Base-by-base conservation (phyloP, 2,888 invertebrate genomes). In the Ormyrus labotus region DNA sequence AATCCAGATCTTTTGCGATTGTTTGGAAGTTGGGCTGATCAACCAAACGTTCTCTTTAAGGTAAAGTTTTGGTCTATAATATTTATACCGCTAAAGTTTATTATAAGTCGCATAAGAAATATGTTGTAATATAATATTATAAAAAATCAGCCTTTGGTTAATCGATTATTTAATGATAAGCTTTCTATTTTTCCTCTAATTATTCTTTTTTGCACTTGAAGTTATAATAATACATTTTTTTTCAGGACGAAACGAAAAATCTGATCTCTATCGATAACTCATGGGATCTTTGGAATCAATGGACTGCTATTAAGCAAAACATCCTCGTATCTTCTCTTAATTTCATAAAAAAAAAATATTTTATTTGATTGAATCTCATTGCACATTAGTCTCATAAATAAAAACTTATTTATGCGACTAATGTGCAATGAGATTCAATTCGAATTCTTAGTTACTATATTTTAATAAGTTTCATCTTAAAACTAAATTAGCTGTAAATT, bases 1-100 rank as follows among this genome's bases (percentile, higher is more conserved):
- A 92, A 92, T 82, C 93, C 92, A 0, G 94, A 94, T 83, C 90
- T 94, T 7, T 93, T 95, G 86, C 93, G 93, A 82, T 92, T 95
- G 70, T 95, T 95, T 85, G 95, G 95, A 50, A 86, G 90, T n/a
- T 93, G 91, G 89, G 91, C 92, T 60, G 92, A 92, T 13, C 88
- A 91, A 67, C 87, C 90, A 11, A 92, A 93, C 86, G 84, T 93
- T 13, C 87, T 93, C 7, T 93, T 93, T 86, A 92, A 92, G 90
- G 93, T 93, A 89, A 4, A 47, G 7, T 34, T 57, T 8, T 11
- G 47, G 45, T 51, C 45, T 48, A 1, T 47, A 13, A 13, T 13
- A 13, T 13, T 13, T 13, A 13, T 13, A 13, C 13, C 13, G 13
- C 13, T 13, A 13, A 13, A 13, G 13, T 13, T 13, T 13, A 13